Base-by-base conservation (phyloP, 2,797 vertebrate species). In the Chiroxiphia lanceolata region DNA sequence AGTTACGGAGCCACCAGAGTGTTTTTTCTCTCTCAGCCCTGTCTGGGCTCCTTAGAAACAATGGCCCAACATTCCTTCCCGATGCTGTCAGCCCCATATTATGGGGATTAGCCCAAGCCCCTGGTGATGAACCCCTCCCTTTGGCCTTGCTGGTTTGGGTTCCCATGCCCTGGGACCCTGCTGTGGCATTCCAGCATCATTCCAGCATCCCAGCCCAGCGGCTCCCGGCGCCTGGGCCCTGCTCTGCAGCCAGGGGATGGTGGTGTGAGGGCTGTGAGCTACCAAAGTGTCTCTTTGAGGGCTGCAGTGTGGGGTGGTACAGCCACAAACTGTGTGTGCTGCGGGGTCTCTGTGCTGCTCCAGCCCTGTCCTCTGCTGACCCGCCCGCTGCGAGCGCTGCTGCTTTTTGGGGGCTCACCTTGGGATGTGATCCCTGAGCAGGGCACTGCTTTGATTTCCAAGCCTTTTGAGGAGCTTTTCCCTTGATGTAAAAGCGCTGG, bases 361-460 rank as follows among this genome's bases (percentile, higher is more conserved):
- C 51, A 15, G 61, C 48, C 42, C 65, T 16, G 71, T 91, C 94
- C 93, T 77, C 87, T 16, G 40, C 87, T 80, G 67, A 76, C 78
- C 89, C 11, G 5, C 33, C 19, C 15, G 13, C 13, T 40, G 36
- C 36, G 7, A 27, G 34, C 11, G 10, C 10, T 1, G 3, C 21
- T 0, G 4, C 64, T n/a, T n/a, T 53, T 6, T 0, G 67, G 14
- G 4, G 76, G 59, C 33, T 38, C 71, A 1, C 1, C 6, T 8
- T 0, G 26, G 78, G 84, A 4, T n/a, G 77, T 0, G 2, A 3
- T 5, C 36, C n/a, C 15, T 3, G 3, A 51, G 74, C 38, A 7
- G 2, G 34, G n/a, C 27, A 0, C 11, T 0, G 59, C 75, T 45
- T 10, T 0, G 0, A 18, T n/a, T 36, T 11, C 65, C 0, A 1